Conservation (phyloP, 2,888 invertebrate genomes). For the Zelleria hepariella region DNA sequence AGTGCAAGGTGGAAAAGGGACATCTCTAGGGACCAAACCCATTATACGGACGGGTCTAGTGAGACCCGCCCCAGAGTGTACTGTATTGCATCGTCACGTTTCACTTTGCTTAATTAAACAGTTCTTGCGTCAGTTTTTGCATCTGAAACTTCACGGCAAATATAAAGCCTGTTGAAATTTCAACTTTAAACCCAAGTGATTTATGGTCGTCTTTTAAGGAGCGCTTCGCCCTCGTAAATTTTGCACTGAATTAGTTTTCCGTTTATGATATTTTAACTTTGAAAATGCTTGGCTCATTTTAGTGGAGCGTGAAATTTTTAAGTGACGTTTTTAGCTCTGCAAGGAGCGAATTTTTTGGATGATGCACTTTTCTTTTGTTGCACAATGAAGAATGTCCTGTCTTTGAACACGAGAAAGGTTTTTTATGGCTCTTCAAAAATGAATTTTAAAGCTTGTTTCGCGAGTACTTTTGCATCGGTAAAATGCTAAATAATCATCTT, state of each 20-base stretch:
- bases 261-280: background rate
- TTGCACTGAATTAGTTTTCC: background rate
- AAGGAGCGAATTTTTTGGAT: background rate
- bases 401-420: background rate
- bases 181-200: background rate
- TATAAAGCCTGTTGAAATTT: background rate
- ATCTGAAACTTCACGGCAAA: constrained; percentile 9
- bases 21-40: background rate
- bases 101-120: constrained; percentile 52
- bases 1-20: background rate
- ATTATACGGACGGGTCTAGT: background rate
- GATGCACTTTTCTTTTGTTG: background rate
- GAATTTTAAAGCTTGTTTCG: too few relatives aligned
- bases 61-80: too few relatives aligned
- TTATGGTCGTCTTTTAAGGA: constrained; percentile 7
- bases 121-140: constrained; percentile 30
- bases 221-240: constrained; percentile 6
- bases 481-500: too few relatives aligned
- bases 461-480: too few relatives aligned
- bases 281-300: background rate
- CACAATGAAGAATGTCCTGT: background rate
- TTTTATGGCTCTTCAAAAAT: background rate
- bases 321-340: background rate
- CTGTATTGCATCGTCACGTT: constrained; percentile 37
- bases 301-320: background rate